Percentiles rank a stretch among this genome's conserved stretches.
Conservation (phyloP, 2,797 vertebrate species). For the Podarcis siculus region DNA sequence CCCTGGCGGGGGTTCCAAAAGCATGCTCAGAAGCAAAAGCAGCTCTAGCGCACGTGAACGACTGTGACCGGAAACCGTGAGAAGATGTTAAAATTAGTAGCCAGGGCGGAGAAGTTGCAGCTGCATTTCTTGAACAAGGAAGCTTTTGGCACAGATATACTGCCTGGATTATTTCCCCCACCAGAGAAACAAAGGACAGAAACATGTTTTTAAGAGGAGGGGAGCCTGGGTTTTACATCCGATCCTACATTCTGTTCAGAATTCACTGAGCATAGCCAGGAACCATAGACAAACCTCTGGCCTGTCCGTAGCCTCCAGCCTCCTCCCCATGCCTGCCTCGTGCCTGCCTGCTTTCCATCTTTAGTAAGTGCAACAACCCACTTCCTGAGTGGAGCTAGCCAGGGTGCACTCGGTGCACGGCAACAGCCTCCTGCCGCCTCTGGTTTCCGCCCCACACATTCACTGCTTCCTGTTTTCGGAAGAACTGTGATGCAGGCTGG, state of each 20-base stretch:
- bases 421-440: background rate
- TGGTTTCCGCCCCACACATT: background rate
- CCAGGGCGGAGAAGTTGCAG: background rate
- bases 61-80: background rate
- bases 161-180: background rate
- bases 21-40: background rate
- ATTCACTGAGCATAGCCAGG: background rate
- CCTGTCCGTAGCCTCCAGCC: background rate
- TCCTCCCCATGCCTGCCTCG: background rate
- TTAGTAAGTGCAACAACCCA: background rate
- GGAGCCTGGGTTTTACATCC: background rate
- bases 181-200: background rate
- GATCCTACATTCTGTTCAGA: background rate
- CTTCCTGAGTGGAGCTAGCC: slow-evolving; percentile 18
- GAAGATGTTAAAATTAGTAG: background rate
- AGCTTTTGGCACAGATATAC: background rate
- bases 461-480: slow-evolving; percentile 54
- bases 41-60: background rate
- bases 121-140: background rate
- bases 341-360: background rate
- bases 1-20: background rate
- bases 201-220: background rate
- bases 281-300: background rate
- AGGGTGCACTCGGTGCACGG: background rate
- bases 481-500: slow-evolving; percentile 36